phyloP scores from a whole-genome alignment of 1,140 invertebrate genomes.

The Listronotus bonariensis region DNA sequence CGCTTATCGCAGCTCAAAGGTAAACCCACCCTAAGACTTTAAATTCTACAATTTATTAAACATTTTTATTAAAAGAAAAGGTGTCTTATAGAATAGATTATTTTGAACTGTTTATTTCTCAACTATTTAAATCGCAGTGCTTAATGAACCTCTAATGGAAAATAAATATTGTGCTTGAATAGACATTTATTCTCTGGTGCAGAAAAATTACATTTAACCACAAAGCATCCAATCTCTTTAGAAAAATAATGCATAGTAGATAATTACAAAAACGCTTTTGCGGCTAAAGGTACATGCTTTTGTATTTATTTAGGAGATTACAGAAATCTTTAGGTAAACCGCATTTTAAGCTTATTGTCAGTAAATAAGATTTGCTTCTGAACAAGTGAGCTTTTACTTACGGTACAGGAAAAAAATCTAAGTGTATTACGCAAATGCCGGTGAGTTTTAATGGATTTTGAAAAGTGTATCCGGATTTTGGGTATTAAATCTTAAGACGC shows the following conservation, averaged over 20 bases:
- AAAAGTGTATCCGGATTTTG: too few relatives aligned
- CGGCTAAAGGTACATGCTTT: slow-evolving; percentile 13
- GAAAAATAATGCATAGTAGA: slow-evolving; percentile 16
- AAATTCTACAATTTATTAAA: too few relatives aligned
- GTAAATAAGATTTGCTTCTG: slow-evolving; percentile 14
- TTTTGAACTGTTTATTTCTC: too few relatives aligned
- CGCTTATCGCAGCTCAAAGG: too few relatives aligned
- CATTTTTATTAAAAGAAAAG: too few relatives aligned
- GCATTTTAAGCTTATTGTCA: slow-evolving; percentile 20
- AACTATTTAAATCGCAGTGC: too few relatives aligned
- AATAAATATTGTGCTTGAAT: too few relatives aligned
- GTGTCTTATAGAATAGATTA: too few relatives aligned
- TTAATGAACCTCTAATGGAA: too few relatives aligned
- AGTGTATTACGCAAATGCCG: slow-evolving; percentile 9
- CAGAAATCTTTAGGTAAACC: slow-evolving; percentile 15
- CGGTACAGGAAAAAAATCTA: background rate
- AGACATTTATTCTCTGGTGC: too few relatives aligned
- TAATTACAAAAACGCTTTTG: slow-evolving; percentile 20
- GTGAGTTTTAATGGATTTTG: slow-evolving; percentile 4
- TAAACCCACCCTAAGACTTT: too few relatives aligned
- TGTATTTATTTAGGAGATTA: slow-evolving; percentile 20
- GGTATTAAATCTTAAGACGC: too few relatives aligned
- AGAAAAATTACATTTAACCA: slow-evolving; percentile 8
- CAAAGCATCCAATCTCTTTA: slow-evolving; percentile 9
- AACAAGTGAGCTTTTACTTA: slow-evolving; percentile 3